A percentile compares a stretch with the other conserved stretches of the same genome.
Evolutionary conservation across 2,113 vertebrate genomes (phyloP).

Genomic region (human (Homo sapiens)): GRCh38 chr4:42949501-42950000

Average conservation of each 20-base stretch:
- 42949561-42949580: neutral
- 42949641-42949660: neutral
- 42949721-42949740: neutral
- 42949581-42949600: conserved; percentile 25
- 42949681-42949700: neutral
- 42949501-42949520: neutral
- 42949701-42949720: neutral
- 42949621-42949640: neutral
- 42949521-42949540: neutral
- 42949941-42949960: neutral
- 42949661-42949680: neutral
- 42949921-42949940: neutral
- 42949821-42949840: neutral
- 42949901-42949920: neutral
- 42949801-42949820: neutral
- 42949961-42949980: neutral
- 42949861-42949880: neutral
- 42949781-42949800: neutral
- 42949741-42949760: neutral
- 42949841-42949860: neutral
- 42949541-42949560: neutral
- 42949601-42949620: neutral
- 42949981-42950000: neutral
- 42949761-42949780: neutral
- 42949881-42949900: conserved; percentile 51